A percentile compares a stretch with the other conserved stretches of the same genome.
Evolutionary conservation across 2,113 vertebrate species (phyloP).

Genomic region (Ardeotis arabs): DNA sequence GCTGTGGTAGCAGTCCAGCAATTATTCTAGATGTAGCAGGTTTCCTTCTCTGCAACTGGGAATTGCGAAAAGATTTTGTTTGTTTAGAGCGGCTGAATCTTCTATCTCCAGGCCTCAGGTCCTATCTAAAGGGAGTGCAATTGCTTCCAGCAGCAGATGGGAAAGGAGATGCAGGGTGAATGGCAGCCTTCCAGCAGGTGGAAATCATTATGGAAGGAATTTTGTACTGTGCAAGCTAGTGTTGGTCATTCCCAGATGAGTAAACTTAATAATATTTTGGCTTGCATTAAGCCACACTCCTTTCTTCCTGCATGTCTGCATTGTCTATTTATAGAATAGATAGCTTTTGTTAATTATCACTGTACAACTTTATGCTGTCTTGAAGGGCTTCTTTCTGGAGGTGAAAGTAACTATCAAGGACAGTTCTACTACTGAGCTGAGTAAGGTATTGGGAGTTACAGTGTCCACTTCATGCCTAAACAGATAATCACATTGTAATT

Average conservation of each 20-base stretch:
- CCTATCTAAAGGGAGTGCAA: not conserved
- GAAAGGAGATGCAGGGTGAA: not conserved
- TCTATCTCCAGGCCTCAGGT: not conserved
- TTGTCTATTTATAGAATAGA: not conserved
- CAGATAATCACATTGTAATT: not conserved
- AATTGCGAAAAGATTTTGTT: not conserved
- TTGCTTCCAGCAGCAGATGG: conserved; percentile 15
- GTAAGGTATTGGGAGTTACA: not conserved
- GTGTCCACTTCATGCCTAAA: not conserved
- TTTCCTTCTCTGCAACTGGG: not conserved
- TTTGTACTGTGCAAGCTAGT: not conserved
- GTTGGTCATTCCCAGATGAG: not conserved
- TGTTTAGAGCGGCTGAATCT: not conserved
- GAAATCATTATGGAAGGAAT: conserved; percentile 41
- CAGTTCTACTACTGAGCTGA: not conserved
- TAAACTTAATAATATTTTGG: conserved; percentile 1
- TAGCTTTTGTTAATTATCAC: not conserved
- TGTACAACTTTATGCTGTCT: not conserved
- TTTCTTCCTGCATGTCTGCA: not conserved
- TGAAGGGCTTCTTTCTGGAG: not conserved
- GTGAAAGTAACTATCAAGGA: not conserved
- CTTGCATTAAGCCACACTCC: not conserved
- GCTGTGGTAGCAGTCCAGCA: not conserved
- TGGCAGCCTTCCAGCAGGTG: conserved; percentile 30
- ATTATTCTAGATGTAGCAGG: not conserved